phyloP scores from a whole-genome alignment of 2,797 vertebrate genomes.

The Centropyge bicolor region DNA sequence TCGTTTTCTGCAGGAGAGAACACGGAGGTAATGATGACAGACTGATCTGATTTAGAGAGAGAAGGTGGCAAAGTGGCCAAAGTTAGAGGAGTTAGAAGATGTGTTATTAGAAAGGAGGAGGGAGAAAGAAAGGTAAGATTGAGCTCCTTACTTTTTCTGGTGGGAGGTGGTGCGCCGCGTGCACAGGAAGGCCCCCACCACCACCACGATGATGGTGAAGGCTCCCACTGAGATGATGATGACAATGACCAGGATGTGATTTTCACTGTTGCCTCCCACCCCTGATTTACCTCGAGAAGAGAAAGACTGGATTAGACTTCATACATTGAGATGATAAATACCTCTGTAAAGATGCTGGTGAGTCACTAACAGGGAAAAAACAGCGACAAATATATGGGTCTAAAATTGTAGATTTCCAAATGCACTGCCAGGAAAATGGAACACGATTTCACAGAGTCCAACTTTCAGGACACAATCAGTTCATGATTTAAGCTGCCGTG shows the following conservation, averaged over 20 bases:
- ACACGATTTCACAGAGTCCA: not conserved
- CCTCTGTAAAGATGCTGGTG: not conserved
- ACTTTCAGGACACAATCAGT: not conserved
- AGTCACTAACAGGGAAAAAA: not conserved
- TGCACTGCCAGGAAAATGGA: not conserved
- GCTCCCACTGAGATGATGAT: constrained; percentile 95
- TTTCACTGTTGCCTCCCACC: constrained; percentile 89
- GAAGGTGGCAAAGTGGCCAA: not conserved
- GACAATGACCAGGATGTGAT: constrained; percentile 92
- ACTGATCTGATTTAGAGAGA: not conserved
- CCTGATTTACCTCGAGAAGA: constrained; percentile 89
- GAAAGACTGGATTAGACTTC: constrained; percentile 44
- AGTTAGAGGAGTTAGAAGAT: too few relatives aligned
- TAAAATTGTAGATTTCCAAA: not conserved
- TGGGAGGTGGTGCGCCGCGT: constrained; percentile 94
- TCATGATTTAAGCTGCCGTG: not conserved
- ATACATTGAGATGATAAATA: not conserved
- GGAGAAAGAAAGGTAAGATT: not conserved
- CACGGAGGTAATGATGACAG: not conserved
- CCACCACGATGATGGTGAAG: constrained; percentile 94
- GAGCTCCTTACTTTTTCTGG: constrained; percentile 94
- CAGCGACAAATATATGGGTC: not conserved
- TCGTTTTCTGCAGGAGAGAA: constrained; percentile 88
- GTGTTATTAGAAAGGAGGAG: not conserved
- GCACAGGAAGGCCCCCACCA: constrained; percentile 95